Evolutionary conservation across 2,797 vertebrate species (phyloP).

Genomic region (Hylomyscus alleni): DNA sequence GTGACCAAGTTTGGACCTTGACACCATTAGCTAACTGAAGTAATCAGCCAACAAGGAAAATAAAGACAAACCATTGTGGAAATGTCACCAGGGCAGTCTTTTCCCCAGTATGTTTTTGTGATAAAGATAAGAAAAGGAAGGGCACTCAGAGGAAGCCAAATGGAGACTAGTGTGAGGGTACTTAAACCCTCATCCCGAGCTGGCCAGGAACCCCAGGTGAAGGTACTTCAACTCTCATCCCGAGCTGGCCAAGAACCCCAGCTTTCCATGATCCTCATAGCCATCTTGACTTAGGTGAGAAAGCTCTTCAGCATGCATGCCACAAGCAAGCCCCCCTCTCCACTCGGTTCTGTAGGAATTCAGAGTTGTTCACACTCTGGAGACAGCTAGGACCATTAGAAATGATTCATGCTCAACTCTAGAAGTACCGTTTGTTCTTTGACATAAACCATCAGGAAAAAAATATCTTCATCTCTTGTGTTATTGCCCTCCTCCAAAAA

Average conservation of each 20-base stretch:
- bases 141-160: neutral
- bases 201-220: neutral
- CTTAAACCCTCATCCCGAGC: neutral
- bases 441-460: constrained; percentile 16
- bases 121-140: constrained; percentile 27
- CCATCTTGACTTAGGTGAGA: neutral
- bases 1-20: constrained; percentile 21
- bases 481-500: constrained; percentile 31
- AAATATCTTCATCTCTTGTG: neutral
- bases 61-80: neutral
- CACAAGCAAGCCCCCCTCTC: neutral
- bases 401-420: constrained; percentile 5
- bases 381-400: constrained; percentile 5
- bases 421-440: constrained; percentile 30
- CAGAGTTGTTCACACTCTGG: constrained; percentile 1
- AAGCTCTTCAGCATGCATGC: neutral
- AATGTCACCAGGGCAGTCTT: neutral
- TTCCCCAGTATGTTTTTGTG: constrained; percentile 25
- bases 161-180: neutral
- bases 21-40: neutral
- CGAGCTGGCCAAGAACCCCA: neutral
- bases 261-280: neutral
- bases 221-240: neutral
- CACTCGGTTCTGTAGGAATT: neutral
- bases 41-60: neutral